Percentiles rank a stretch among this genome's conserved stretches.
phyloP scores from a whole-genome alignment of 2,113 vertebrate genomes.

The Antennarius striatus region DNA sequence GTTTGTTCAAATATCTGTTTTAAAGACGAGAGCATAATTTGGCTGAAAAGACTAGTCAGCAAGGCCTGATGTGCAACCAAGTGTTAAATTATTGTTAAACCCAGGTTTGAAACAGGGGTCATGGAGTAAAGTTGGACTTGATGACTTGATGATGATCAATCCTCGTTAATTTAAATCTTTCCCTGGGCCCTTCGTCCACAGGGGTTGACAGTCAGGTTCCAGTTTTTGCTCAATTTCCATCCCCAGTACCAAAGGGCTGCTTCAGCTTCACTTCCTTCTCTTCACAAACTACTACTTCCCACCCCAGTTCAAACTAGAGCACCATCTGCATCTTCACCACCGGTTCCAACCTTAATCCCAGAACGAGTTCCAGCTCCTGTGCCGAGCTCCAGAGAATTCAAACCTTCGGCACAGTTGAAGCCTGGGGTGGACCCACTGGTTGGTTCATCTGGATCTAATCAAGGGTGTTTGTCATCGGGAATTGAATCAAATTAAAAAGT shows the following conservation, averaged over 20 bases:
- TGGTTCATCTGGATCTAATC: conserved; percentile 73
- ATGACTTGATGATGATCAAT: neutral
- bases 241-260: neutral
- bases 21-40: too few species aligned
- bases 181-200: too few species aligned
- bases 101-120: neutral
- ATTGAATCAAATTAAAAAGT: conserved; percentile 79
- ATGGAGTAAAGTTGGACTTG: neutral
- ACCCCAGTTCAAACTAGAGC: conserved; percentile 23
- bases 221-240: conserved; percentile 17
- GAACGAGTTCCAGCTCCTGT: conserved; percentile 47
- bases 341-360: conserved; percentile 34
- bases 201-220: too few species aligned
- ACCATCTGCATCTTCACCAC: conserved; percentile 21
- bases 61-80: too few species aligned
- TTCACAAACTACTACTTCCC: conserved; percentile 5
- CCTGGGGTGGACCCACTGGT: conserved; percentile 48
- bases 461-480: conserved; percentile 73
- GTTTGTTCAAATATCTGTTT: too few species aligned
- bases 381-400: conserved; percentile 28
- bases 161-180: neutral
- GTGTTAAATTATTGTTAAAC: neutral
- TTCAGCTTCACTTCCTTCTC: conserved; percentile 1
- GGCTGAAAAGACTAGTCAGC: too few species aligned
- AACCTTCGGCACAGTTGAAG: conserved; percentile 32